A percentile compares a stretch with the other conserved stretches of the same genome.
phyloP scores from a whole-genome alignment of 2,113 vertebrate species.

The Ciconia boyciana region DNA sequence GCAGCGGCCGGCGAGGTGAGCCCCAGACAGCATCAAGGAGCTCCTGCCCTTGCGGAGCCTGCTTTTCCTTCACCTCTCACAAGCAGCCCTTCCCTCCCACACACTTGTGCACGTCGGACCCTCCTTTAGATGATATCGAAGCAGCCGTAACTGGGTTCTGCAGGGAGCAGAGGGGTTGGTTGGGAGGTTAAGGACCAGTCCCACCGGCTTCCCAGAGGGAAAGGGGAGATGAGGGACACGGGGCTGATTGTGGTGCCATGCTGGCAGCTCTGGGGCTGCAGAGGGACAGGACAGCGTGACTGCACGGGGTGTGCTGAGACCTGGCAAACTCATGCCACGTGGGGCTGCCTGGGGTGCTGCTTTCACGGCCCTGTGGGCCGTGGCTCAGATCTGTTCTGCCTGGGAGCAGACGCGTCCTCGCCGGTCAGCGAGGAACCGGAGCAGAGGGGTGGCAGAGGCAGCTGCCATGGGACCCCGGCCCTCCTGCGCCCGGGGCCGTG shows the following conservation, averaged over 20 bases:
- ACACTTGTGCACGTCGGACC: fast-evolving
- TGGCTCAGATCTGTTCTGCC: neutral
- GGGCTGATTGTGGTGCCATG: neutral
- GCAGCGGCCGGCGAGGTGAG: neutral
- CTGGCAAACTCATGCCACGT: neutral
- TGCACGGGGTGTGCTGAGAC: neutral
- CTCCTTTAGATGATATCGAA: too few relatives aligned
- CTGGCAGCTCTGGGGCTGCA: neutral
- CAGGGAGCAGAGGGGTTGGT: neutral
- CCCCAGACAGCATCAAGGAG: neutral
- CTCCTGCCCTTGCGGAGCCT: neutral
- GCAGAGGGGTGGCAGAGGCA: neutral
- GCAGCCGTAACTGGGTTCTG: neutral
- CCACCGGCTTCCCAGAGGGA: neutral
- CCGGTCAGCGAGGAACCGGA: fast-evolving
- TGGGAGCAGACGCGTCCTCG: neutral
- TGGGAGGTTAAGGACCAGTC: neutral
- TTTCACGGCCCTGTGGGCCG: neutral
- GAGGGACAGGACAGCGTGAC: neutral
- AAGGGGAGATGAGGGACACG: neutral
- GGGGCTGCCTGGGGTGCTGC: neutral
- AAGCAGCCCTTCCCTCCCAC: too few relatives aligned
- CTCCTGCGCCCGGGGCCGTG: fast-evolving
- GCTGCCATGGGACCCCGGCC: fast-evolving
- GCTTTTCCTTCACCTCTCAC: neutral